phyloP scores from a whole-genome alignment of 1,140 invertebrate species.

The Belonocnema kinseyi region DNA sequence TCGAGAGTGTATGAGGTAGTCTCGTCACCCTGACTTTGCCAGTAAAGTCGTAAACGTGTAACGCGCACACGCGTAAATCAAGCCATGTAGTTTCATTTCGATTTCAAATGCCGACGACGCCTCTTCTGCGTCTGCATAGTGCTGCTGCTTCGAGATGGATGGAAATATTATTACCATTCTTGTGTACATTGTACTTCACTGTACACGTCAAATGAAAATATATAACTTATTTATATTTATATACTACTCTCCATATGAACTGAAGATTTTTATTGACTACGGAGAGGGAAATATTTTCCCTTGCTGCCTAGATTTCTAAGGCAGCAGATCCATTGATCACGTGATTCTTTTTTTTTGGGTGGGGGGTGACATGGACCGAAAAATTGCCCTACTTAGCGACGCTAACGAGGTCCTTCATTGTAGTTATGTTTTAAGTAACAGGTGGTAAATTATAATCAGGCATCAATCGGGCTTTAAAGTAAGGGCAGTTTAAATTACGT shows the following conservation, averaged over 20 bases:
- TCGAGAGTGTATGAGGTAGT: constrained; percentile 48
- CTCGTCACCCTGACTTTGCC: constrained; percentile 53
- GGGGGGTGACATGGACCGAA: no score
- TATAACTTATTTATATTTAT: not conserved
- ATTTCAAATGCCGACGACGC: constrained; percentile 27
- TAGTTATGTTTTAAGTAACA: no score
- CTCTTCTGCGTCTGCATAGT: constrained; percentile 11
- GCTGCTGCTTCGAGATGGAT: not conserved
- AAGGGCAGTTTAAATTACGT: no score
- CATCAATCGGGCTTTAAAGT: no score
- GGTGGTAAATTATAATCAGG: no score
- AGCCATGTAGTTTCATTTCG: constrained; percentile 49
- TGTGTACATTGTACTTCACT: constrained; percentile 4
- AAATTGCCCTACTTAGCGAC: no score
- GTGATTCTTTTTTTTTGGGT: no score
- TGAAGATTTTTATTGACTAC: no score
- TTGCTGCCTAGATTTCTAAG: not conserved
- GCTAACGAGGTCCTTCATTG: no score
- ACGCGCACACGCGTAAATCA: constrained; percentile 56
- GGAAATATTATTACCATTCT: constrained; percentile 11
- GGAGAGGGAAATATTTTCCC: not conserved
- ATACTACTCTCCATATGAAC: no score
- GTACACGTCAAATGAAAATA: constrained; percentile 12
- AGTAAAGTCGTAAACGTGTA: constrained; percentile 56
- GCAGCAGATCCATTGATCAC: no score